Conservation (phyloP, 1,140 invertebrate species). For the Leptinotarsa defecta region DNA sequence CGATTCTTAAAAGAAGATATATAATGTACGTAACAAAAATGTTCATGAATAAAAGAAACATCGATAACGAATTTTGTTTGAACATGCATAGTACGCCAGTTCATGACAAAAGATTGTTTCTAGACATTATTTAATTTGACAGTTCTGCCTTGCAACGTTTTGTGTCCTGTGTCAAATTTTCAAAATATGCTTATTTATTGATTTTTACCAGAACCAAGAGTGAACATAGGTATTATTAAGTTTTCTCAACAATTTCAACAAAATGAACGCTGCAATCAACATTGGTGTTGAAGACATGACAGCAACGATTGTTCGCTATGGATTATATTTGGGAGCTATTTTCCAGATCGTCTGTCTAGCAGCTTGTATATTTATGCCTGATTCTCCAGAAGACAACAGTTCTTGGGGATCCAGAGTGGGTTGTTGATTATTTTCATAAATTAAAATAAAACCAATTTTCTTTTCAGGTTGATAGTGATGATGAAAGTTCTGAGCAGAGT, state of each 20-base stretch:
- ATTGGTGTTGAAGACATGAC: slow-evolving; percentile 63
- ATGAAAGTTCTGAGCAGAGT: slow-evolving; percentile 64
- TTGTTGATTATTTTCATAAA: slow-evolving; percentile 10
- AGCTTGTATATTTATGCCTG: slow-evolving; percentile 67
- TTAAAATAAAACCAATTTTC: neutral
- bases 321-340: slow-evolving; percentile 70
- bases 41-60: too few species aligned
- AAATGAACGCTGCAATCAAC: slow-evolving; percentile 51
- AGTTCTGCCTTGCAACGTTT: too few species aligned
- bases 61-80: too few species aligned
- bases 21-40: too few species aligned
- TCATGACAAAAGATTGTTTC: too few species aligned
- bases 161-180: too few species aligned
- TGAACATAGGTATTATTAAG: too few species aligned
- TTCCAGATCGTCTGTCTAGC: slow-evolving; percentile 71
- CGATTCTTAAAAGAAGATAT: too few species aligned
- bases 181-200: too few species aligned
- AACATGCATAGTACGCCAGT: too few species aligned
- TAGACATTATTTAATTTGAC: too few species aligned
- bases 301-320: slow-evolving; percentile 68
- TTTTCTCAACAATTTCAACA: neutral
- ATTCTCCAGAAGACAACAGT: slow-evolving; percentile 49
- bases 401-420: slow-evolving; percentile 47
- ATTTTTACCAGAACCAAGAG: too few species aligned
- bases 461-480: slow-evolving; percentile 58